A percentile compares a stretch with the other conserved stretches of the same genome.
Conservation (phyloP, 2,888 invertebrate genomes). For the Sarcophaga variegata region DNA sequence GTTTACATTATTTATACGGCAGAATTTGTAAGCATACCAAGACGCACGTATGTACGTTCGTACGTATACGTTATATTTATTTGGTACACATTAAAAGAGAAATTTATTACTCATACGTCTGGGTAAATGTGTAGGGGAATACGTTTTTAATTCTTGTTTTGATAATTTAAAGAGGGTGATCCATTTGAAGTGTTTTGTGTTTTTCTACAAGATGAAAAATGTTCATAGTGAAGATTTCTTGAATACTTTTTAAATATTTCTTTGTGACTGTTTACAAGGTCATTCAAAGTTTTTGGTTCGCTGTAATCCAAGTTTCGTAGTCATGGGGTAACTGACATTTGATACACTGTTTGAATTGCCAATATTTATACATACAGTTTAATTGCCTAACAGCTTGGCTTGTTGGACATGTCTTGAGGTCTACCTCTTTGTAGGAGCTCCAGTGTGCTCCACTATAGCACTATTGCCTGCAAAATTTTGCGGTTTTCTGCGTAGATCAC, state of each 20-base stretch:
- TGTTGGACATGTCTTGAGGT: too few species aligned
- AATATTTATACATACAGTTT: too few species aligned
- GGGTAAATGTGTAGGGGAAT: neutral
- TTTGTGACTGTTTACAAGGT: too few species aligned
- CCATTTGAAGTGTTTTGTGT: neutral
- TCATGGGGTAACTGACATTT: too few species aligned
- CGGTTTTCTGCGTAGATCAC: neutral
- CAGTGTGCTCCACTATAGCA: too few species aligned
- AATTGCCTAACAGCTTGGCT: too few species aligned
- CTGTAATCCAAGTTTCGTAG: too few species aligned
- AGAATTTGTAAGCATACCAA: neutral
- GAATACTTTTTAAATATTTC: too few species aligned
- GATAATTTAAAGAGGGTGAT: neutral
- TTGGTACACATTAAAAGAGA: slow-evolving; percentile 15
- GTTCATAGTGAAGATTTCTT: too few species aligned
- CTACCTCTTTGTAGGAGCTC: too few species aligned
- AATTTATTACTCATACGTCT: slow-evolving; percentile 53
- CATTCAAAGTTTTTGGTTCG: too few species aligned
- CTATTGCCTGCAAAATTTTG: neutral
- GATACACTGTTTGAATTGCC: too few species aligned
- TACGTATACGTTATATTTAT: slow-evolving; percentile 34
- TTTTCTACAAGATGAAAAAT: neutral
- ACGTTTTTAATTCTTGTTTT: neutral
- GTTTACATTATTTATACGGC: neutral
- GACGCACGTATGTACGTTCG: neutral